phyloP scores from a whole-genome alignment of 2,888 invertebrate species.

The Hyposoter dolosus region DNA sequence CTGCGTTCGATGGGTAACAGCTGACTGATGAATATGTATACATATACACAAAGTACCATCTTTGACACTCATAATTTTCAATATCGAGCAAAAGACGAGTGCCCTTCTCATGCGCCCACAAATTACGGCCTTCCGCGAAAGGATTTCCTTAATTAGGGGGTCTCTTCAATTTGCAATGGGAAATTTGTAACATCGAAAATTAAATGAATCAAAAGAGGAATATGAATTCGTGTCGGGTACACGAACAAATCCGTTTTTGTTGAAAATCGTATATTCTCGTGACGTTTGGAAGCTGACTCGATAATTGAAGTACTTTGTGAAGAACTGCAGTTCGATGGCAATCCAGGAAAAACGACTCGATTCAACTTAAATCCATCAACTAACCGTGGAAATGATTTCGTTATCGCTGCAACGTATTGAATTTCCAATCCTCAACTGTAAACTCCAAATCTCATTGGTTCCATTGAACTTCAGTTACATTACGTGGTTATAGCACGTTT shows the following conservation, averaged over 20 bases:
- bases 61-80: too few species aligned
- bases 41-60: too few species aligned
- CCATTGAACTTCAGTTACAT: not conserved
- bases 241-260: not conserved
- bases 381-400: slow-evolving; percentile 41
- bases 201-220: not conserved
- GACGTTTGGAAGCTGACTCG: not conserved
- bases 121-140: too few species aligned
- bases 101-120: too few species aligned
- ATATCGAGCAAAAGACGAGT: too few species aligned
- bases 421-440: slow-evolving; percentile 18
- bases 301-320: slow-evolving; percentile 47
- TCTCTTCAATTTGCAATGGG: not conserved
- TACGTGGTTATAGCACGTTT: not conserved
- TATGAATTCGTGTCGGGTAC: not conserved
- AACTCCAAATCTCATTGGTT: slow-evolving; percentile 6
- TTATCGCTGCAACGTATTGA: slow-evolving; percentile 28
- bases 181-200: not conserved
- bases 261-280: not conserved
- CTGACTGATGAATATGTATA: too few species aligned
- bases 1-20: too few species aligned
- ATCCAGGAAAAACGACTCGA: slow-evolving; percentile 9
- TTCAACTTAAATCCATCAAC: slow-evolving; percentile 27
- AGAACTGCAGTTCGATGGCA: slow-evolving; percentile 36
- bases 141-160: too few species aligned